Evolutionary conservation across 2,113 vertebrate genomes (phyloP), one percentile per base, ranked within the genome.

Genomic region (Percopsis transmontana): DNA sequence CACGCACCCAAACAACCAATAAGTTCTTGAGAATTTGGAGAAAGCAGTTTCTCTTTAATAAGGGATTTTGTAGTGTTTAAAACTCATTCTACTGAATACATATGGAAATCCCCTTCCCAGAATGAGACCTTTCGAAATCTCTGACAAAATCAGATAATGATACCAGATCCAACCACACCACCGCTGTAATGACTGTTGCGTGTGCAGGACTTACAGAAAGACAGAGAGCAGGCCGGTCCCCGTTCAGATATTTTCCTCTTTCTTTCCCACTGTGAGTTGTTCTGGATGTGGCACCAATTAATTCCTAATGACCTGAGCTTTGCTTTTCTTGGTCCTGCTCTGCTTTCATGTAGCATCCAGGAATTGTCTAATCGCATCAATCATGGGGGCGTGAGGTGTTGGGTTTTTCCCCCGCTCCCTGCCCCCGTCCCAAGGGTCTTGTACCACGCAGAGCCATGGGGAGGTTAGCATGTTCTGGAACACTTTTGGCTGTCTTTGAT

Each of bases 401-500:
- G 64, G 61, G 68, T 70, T 54, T 72, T 68, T 41, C 58, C 61
- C 64, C 64, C 20, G 23, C 69, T 7, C 5, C 27, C 8, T 33
- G 27, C 27, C 27, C 27, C 27, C 0, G 27, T 33, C 5, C 27
- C 27, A 27, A 69, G 52, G 70, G 64, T 79, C 79, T 75, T n/a
- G 77, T 83, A 77, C 81, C 77, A 77, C 74, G 67, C 79, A 67
- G 72, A 82, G 66, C 74, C 74, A 52, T 21, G 58, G 76, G 80
- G 77, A 77, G 53, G 68, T 55, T 74, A 23, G 58, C 58, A 77
- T 79, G 62, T 77, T 85, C 83, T 74, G 45, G 45, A 71, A 39
- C 75, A 84, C 75, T 86, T 84, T 81, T 62, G 60, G 55, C 14
- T 74, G 61, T 58, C 86, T 88, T 88, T 88, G 84, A 81, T 88